These are phyloP conservation scores for Smittia sp. DNA, from an alignment of 2,888 invertebrate species.

Conservation along the genomic window DNA sequence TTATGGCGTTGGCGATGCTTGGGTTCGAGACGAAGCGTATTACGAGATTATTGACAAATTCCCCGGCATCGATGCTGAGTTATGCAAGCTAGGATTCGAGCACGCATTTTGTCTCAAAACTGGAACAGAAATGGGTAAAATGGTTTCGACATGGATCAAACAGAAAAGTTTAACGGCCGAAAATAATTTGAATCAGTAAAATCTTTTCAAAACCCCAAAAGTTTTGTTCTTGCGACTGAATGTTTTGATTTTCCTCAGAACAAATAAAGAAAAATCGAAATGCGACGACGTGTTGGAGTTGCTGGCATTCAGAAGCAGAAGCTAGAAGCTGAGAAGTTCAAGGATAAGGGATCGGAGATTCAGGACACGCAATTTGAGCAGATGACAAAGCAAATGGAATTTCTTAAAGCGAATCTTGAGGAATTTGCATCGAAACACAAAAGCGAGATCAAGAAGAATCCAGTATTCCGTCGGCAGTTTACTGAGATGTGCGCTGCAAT, in stretches of 20 bases:
- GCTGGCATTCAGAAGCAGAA: constrained; percentile 89
- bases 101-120: constrained; percentile 80
- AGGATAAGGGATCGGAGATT: constrained; percentile 85
- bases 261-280: constrained; percentile 49
- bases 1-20: constrained; percentile 76
- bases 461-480: constrained; percentile 92
- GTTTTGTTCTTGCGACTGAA: background rate
- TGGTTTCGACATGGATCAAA: constrained; percentile 50
- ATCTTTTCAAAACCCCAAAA: background rate
- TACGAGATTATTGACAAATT: constrained; percentile 61
- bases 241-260: background rate
- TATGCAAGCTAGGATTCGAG: constrained; percentile 61
- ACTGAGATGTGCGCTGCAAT: constrained; percentile 99
- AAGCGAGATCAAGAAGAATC: constrained; percentile 89
- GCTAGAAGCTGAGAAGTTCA: constrained; percentile 83
- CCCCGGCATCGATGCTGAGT: constrained; percentile 60
- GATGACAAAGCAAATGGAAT: constrained; percentile 91
- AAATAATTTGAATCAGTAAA: background rate
- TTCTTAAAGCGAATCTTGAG: constrained; percentile 86
- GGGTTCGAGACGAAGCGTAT: constrained; percentile 76
- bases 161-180: background rate
- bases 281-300: constrained; percentile 79
- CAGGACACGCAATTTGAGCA: constrained; percentile 91
- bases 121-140: constrained; percentile 59
- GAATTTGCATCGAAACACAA: constrained; percentile 95